Conservation (phyloP, 2,797 vertebrate species). For the Gallirallus australis region DNA sequence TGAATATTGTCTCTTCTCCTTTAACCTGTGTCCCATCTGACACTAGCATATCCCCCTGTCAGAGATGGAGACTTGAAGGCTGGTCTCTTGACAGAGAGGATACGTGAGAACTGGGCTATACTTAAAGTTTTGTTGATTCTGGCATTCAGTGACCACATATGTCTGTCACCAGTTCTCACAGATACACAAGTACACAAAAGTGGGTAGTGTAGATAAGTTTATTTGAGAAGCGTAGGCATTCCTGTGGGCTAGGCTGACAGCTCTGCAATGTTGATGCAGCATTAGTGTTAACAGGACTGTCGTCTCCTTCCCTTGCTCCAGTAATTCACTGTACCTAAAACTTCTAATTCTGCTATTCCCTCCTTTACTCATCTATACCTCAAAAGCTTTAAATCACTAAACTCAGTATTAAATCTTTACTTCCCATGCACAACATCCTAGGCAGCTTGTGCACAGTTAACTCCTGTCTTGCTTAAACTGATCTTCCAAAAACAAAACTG, state of each 20-base stretch:
- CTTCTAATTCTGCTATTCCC: background rate
- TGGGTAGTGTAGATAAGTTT: background rate
- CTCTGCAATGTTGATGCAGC: background rate
- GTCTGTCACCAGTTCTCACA: background rate
- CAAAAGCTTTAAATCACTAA: background rate
- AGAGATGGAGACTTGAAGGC: background rate
- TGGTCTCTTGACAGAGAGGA: background rate
- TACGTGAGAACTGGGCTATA: background rate
- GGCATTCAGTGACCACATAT: background rate
- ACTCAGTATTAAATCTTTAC: background rate
- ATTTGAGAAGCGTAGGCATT: background rate
- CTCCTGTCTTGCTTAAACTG: background rate
- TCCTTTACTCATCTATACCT: background rate
- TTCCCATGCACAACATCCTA: background rate
- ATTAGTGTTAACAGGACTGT: fast-evolving
- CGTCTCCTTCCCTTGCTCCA: background rate
- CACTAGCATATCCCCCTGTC: background rate
- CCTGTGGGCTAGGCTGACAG: background rate
- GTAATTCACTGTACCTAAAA: background rate
- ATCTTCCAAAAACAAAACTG: background rate
- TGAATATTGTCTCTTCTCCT: background rate
- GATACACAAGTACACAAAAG: background rate
- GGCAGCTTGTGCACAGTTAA: background rate
- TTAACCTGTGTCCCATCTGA: background rate
- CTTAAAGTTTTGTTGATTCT: background rate